Conservation (phyloP, 2,113 vertebrate species). For the Xyrauchen texanus region DNA sequence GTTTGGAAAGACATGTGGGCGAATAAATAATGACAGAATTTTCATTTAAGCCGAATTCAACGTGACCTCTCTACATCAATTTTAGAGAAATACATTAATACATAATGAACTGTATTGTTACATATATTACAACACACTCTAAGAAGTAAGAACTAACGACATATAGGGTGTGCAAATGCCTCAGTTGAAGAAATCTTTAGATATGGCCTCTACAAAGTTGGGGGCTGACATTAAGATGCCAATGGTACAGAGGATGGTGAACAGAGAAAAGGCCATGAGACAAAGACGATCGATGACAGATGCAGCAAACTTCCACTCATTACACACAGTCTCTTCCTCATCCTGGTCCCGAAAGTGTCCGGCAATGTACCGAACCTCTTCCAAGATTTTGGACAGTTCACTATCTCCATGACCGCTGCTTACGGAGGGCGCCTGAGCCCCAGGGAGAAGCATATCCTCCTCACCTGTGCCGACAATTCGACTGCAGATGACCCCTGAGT, state of each 20-base stretch:
- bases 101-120: no score
- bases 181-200: constrained; percentile 91
- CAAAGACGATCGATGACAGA: constrained; percentile 94
- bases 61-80: neutral
- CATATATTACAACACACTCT: no score
- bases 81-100: neutral
- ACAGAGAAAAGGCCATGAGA: constrained; percentile 91
- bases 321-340: constrained; percentile 80
- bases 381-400: constrained; percentile 86
- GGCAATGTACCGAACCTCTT: constrained; percentile 89
- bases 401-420: constrained; percentile 69
- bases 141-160: neutral
- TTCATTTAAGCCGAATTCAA: neutral
- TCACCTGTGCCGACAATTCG: constrained; percentile 79
- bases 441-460: constrained; percentile 81
- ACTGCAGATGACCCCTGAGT: constrained; percentile 84
- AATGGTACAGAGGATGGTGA: constrained; percentile 92
- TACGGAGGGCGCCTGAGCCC: constrained; percentile 62
- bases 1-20: no score
- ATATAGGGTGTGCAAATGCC: neutral
- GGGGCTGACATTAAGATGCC: constrained; percentile 95
- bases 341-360: constrained; percentile 89
- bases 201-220: constrained; percentile 90
- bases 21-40: no score
- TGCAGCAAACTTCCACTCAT: constrained; percentile 95